phyloP scores from a whole-genome alignment of 2,797 vertebrate species.

The Dipus sagitta region DNA sequence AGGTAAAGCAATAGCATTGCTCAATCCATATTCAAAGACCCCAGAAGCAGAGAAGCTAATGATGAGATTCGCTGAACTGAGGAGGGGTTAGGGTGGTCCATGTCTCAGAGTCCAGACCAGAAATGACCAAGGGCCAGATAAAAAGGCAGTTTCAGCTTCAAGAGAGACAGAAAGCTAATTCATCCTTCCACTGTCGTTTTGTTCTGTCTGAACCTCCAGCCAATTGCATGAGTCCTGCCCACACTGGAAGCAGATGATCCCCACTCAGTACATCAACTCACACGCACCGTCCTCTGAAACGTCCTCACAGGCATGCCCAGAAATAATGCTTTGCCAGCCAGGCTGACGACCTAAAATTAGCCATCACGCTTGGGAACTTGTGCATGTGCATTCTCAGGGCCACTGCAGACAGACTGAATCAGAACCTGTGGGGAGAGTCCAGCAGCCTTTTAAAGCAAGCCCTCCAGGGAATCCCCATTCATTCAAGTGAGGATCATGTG shows the following conservation, averaged over 20 bases:
- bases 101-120: background rate
- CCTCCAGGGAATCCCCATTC: background rate
- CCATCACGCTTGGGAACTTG: slow-evolving; percentile 4
- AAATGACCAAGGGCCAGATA: background rate
- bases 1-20: background rate
- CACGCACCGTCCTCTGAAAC: background rate
- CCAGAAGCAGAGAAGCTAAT: background rate
- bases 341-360: background rate
- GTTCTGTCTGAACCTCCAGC: background rate
- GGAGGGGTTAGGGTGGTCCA: background rate
- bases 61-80: background rate
- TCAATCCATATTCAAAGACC: background rate
- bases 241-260: background rate
- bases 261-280: background rate
- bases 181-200: background rate
- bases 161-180: background rate
- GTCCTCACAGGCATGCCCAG: no score
- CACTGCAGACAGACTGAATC: background rate
- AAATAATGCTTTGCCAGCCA: background rate
- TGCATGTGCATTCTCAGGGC: background rate
- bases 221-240: no score
- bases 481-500: background rate
- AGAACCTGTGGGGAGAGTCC: background rate
- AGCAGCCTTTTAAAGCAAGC: background rate
- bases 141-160: background rate